phyloP scores from a whole-genome alignment of 2,113 vertebrate genomes.

The Ailurus styani region DNA sequence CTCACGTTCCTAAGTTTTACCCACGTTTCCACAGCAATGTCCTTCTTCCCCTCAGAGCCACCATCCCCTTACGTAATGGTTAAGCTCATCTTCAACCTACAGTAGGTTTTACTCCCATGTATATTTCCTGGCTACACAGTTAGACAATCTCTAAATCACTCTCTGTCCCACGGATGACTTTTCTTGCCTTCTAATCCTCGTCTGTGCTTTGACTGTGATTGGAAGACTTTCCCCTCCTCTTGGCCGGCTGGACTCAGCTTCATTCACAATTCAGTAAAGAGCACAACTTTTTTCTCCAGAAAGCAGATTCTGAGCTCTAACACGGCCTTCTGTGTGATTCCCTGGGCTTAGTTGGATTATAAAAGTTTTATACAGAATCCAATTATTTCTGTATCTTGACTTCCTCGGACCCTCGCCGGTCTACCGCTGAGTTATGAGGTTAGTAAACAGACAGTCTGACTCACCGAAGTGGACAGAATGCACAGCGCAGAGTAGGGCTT shows the following conservation, averaged over 20 bases:
- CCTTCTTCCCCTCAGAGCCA: accelerated
- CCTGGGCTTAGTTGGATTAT: too few species aligned
- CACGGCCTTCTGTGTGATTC: background rate
- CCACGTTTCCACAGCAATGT: background rate
- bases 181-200: background rate
- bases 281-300: background rate
- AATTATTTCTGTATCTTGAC: background rate
- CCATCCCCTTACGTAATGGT: background rate
- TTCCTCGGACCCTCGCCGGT: accelerated
- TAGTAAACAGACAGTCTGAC: accelerated
- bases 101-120: accelerated
- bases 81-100: background rate
- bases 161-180: accelerated
- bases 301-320: background rate
- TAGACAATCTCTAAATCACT: background rate
- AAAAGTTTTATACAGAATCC: background rate
- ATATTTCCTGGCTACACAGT: too few species aligned
- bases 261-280: background rate
- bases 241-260: accelerated
- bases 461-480: accelerated
- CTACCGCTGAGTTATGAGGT: accelerated
- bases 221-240: background rate
- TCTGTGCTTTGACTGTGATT: accelerated
- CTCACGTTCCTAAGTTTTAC: background rate
- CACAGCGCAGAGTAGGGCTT: too few species aligned